Evolutionary conservation across 2,888 invertebrate genomes (phyloP).

Genomic region (Mylabris sibirica): DNA sequence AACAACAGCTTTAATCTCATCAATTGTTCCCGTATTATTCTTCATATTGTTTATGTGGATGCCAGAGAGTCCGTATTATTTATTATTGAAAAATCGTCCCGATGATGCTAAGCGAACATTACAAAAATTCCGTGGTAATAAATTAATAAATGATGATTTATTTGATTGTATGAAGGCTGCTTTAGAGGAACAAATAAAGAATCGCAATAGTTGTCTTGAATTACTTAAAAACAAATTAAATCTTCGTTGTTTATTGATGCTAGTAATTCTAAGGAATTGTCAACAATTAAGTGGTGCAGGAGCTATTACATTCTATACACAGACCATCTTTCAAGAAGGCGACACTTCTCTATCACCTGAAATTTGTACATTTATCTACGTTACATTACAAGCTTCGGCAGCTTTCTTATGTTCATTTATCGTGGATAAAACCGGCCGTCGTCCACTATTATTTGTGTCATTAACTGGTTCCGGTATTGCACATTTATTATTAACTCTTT

Average conservation of each 20-base stretch:
- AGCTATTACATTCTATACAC: constrained; percentile 69
- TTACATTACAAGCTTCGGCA: constrained; percentile 66
- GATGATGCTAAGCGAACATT: constrained; percentile 20
- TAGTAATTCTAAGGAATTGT: constrained; percentile 15
- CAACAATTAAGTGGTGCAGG: constrained; percentile 69
- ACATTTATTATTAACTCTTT: constrained; percentile 59
- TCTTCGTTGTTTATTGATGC: background rate
- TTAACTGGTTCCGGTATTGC: constrained; percentile 60
- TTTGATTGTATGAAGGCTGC: background rate
- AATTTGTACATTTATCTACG: constrained; percentile 51
- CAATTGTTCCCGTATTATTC: constrained; percentile 20
- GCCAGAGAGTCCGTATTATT: constrained; percentile 33
- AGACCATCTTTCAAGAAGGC: constrained; percentile 61
- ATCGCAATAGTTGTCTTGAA: constrained; percentile 4
- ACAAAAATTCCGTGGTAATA: constrained; percentile 16
- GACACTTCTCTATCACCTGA: constrained; percentile 59
- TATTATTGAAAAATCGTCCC: constrained; percentile 16
- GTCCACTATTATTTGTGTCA: constrained; percentile 64
- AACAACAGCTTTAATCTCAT: constrained; percentile 30
- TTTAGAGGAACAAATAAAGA: constrained; percentile 14
- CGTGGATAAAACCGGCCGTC: constrained; percentile 67
- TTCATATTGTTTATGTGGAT: constrained; percentile 29
- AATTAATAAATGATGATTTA: constrained; percentile 4
- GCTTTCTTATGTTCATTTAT: constrained; percentile 65
- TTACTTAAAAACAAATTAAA: background rate